phyloP scores from a whole-genome alignment of 2,888 invertebrate genomes.

The Diarsia mendica region DNA sequence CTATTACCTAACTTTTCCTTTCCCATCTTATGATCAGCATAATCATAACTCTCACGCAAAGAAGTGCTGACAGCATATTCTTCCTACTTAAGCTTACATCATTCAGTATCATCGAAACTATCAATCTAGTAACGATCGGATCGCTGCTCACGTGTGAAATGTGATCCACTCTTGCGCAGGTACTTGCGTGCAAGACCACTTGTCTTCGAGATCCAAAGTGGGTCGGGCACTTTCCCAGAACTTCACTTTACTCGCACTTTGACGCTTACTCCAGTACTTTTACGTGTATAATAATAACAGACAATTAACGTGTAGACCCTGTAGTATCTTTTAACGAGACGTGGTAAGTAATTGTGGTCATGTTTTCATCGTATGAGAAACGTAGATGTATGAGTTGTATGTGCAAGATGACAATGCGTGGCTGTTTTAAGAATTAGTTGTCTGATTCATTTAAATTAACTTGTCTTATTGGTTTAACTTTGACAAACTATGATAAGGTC shows the following conservation, averaged over 20 bases:
- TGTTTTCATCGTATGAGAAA: constrained; percentile 17
- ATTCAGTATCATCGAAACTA: constrained; percentile 33
- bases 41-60: constrained; percentile 20
- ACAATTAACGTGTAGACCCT: constrained; percentile 24
- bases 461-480: not conserved
- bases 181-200: constrained; percentile 50
- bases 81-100: constrained; percentile 27
- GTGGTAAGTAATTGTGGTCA: constrained; percentile 8
- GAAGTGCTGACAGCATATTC: not conserved
- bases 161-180: constrained; percentile 14
- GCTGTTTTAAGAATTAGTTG: constrained; percentile 7
- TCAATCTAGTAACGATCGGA: constrained; percentile 46
- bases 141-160: constrained; percentile 31
- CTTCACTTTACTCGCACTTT: constrained; percentile 52
- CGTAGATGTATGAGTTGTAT: not conserved
- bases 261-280: constrained; percentile 37
- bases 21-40: not conserved
- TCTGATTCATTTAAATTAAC: too few relatives aligned
- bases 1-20: constrained; percentile 24
- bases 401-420: not conserved
- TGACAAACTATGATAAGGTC: not conserved
- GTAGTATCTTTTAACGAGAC: constrained; percentile 14
- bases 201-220: constrained; percentile 47
- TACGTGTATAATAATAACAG: constrained; percentile 17
- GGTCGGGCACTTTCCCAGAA: constrained; percentile 67